These are phyloP conservation scores for Acanthosoma haemorrhoidale DNA, from an alignment of 2,888 invertebrate species.

Conservation along the genomic window DNA sequence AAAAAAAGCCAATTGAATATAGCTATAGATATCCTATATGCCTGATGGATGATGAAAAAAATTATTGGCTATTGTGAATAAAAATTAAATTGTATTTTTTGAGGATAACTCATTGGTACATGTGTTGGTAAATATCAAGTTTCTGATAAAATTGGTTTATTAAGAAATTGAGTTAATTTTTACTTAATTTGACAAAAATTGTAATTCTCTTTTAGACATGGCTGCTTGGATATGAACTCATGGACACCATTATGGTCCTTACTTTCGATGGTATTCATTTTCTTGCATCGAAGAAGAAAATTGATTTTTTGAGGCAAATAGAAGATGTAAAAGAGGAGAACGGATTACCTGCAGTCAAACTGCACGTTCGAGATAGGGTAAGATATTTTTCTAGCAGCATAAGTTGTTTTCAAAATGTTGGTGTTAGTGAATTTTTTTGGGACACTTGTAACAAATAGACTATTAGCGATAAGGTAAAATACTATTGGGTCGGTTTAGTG, in stretches of 20 bases:
- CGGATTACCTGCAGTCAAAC: conserved; percentile 75
- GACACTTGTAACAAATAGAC: no score
- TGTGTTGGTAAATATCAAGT: no score
- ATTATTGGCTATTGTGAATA: no score
- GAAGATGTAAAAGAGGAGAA: conserved; percentile 78
- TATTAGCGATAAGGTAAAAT: no score
- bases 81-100: no score
- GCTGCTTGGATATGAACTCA: conserved; percentile 94
- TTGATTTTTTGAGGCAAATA: conserved; percentile 88
- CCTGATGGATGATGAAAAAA: no score
- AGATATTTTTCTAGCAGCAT: conserved; percentile 42
- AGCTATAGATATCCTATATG: no score
- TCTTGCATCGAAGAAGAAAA: conserved; percentile 94
- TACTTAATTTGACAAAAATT: neutral
- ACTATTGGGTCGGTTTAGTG: no score
- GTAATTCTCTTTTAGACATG: conserved; percentile 63
- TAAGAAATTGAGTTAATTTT: neutral
- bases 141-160: no score
- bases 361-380: conserved; percentile 86
- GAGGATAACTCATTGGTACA: no score
- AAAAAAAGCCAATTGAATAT: no score
- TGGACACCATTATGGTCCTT: conserved; percentile 90
- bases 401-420: conserved; percentile 36
- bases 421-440: neutral
- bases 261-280: conserved; percentile 81